Conservation (phyloP, 2,888 invertebrate genomes). For the Tribolium freemani region DNA sequence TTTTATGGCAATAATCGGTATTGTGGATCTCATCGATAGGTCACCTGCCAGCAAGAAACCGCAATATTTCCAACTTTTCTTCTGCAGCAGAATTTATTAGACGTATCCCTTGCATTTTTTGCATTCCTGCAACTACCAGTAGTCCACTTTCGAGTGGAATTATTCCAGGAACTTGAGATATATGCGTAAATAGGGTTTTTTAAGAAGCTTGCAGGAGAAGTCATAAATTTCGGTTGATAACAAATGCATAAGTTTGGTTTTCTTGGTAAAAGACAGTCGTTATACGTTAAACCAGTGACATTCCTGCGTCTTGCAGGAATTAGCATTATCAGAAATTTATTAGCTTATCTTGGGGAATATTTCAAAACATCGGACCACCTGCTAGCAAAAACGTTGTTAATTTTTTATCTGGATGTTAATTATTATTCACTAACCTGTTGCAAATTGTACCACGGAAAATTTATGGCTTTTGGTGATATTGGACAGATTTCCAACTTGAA, state of each 20-base stretch:
- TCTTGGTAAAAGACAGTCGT: not conserved
- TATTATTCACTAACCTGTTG: constrained; percentile 23
- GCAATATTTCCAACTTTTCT: too few relatives aligned
- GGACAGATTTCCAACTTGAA: not conserved
- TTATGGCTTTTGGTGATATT: not conserved
- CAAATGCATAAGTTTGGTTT: not conserved
- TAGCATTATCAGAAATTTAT: constrained; percentile 19
- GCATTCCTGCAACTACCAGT: too few relatives aligned
- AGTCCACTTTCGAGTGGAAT: not conserved
- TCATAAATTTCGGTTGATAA: not conserved
- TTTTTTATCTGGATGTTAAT: constrained; percentile 17
- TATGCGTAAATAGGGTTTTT: not conserved
- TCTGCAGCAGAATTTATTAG: too few relatives aligned
- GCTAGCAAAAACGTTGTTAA: constrained; percentile 19
- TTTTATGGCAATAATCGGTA: not conserved
- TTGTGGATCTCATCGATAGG: too few relatives aligned
- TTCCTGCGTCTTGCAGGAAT: constrained; percentile 13
- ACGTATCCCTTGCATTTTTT: too few relatives aligned
- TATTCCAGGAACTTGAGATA: not conserved
- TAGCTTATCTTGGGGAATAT: constrained; percentile 2
- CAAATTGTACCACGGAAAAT: not conserved
- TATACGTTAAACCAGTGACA: not conserved
- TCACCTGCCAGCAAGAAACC: too few relatives aligned
- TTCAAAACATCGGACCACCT: constrained; percentile 25
- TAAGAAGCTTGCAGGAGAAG: not conserved